Percentiles rank a stretch among this genome's conserved stretches.
Evolutionary conservation across 2,113 vertebrate species (phyloP).

Genomic region (Zosterops japonicus): DNA sequence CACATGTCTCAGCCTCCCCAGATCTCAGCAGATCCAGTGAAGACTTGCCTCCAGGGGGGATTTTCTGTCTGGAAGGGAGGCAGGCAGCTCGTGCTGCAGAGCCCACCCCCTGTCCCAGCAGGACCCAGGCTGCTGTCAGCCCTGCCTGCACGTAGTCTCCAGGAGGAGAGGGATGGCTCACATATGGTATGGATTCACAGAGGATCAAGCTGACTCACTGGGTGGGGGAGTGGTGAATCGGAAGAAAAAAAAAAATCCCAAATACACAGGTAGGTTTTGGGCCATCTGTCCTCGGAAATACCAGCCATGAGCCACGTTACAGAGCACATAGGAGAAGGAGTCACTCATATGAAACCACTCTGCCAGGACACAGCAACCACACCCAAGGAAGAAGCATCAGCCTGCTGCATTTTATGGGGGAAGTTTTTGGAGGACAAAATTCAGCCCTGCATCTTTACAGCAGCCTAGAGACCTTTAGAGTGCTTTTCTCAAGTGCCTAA

Average conservation of each 20-base stretch:
- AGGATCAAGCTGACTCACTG: background rate
- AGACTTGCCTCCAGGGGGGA: background rate
- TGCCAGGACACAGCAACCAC: background rate
- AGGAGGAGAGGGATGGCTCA: background rate
- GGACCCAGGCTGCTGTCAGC: background rate
- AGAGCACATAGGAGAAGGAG: fast-evolving
- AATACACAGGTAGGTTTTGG: background rate
- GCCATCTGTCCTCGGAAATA: background rate
- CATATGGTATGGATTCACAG: background rate
- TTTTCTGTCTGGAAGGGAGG: background rate
- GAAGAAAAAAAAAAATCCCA: background rate
- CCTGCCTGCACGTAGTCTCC: fast-evolving
- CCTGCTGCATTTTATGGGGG: background rate
- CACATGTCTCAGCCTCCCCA: background rate
- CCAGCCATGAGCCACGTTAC: background rate
- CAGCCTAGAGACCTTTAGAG: background rate
- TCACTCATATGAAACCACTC: background rate
- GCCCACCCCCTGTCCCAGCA: background rate
- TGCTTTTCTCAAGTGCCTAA: background rate
- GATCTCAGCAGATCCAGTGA: background rate
- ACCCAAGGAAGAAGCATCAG: background rate
- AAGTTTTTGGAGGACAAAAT: background rate
- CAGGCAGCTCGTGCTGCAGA: background rate
- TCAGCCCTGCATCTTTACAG: background rate
- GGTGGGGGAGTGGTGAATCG: background rate